Percentiles rank a stretch among this genome's conserved stretches.
Evolutionary conservation across 2,113 vertebrate genomes (phyloP).

Genomic region (Seriola rivoliana): DNA sequence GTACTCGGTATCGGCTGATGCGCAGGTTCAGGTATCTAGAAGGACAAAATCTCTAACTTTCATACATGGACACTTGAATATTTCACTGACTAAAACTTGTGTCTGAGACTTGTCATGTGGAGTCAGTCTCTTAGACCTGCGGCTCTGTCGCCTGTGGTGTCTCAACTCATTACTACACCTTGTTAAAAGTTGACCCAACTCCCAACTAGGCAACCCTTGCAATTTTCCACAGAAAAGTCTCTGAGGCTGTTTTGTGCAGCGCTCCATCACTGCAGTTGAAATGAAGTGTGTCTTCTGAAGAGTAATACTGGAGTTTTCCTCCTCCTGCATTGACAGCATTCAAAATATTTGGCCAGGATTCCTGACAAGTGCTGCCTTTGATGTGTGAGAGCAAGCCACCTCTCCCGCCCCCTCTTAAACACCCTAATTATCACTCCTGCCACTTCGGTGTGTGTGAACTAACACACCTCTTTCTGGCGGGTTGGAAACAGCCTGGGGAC

Average conservation of each 20-base stretch:
- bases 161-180: conserved; percentile 48
- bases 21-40: no score
- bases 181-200: conserved; percentile 58
- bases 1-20: no score
- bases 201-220: conserved; percentile 21
- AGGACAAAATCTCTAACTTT: background rate
- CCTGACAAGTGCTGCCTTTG: conserved; percentile 72
- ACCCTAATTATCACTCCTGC: conserved; percentile 80
- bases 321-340: conserved; percentile 66
- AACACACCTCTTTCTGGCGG: conserved; percentile 63
- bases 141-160: conserved; percentile 47
- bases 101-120: conserved; percentile 18
- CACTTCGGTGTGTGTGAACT: conserved; percentile 62
- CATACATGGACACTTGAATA: conserved; percentile 36
- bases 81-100: conserved; percentile 24
- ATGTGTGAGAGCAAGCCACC: conserved; percentile 72
- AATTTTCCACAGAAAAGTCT: conserved; percentile 2
- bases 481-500: conserved; percentile 71
- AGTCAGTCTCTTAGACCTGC: conserved; percentile 56
- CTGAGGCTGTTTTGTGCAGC: conserved; percentile 25
- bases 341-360: conserved; percentile 70
- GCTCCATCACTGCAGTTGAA: conserved; percentile 26
- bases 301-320: conserved; percentile 52
- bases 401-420: conserved; percentile 77
- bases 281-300: conserved; percentile 22